Evolutionary conservation across 53 echinoderm and acorn worm species (phyloP).

Genomic region (Luidia sarsii): DNA sequence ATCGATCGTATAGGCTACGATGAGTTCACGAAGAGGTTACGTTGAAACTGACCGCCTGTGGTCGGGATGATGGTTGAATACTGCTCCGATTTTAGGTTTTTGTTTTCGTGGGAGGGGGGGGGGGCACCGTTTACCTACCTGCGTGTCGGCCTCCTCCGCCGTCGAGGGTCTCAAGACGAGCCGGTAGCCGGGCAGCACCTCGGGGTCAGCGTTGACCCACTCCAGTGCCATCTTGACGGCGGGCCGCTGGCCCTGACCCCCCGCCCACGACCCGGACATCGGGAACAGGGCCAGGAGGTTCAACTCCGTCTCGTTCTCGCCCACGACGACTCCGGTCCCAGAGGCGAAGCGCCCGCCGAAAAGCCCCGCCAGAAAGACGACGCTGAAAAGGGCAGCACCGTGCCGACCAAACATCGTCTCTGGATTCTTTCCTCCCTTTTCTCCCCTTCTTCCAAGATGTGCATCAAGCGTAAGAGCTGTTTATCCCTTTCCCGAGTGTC

Average conservation of each 20-base stretch:
- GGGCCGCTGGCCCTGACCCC: slow-evolving; percentile 70
- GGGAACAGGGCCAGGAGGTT: slow-evolving; percentile 75
- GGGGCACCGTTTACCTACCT: slow-evolving; percentile 37
- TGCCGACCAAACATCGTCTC: not conserved
- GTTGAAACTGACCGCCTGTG: too few relatives aligned
- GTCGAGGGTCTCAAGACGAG: slow-evolving; percentile 49
- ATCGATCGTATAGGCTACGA: too few relatives aligned
- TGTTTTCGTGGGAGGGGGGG: too few relatives aligned
- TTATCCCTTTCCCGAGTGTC: too few relatives aligned
- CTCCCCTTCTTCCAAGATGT: too few relatives aligned
- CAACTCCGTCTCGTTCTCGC: slow-evolving; percentile 39
- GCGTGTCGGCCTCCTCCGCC: slow-evolving; percentile 51
- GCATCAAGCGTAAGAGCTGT: too few relatives aligned
- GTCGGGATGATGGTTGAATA: too few relatives aligned
- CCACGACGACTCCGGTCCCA: not conserved
- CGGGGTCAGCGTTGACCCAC: slow-evolving; percentile 59
- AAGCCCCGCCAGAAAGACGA: not conserved
- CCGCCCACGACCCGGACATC: slow-evolving; percentile 80
- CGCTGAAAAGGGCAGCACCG: not conserved
- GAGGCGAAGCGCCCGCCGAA: too few relatives aligned
- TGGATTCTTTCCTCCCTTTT: too few relatives aligned
- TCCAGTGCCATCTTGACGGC: slow-evolving; percentile 65
- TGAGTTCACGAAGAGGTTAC: too few relatives aligned
- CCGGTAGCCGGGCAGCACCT: slow-evolving; percentile 63
- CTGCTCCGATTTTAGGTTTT: too few relatives aligned